Evolutionary conservation across 2,113 vertebrate species (phyloP).

Genomic region (Nerophis lumbriciformis): DNA sequence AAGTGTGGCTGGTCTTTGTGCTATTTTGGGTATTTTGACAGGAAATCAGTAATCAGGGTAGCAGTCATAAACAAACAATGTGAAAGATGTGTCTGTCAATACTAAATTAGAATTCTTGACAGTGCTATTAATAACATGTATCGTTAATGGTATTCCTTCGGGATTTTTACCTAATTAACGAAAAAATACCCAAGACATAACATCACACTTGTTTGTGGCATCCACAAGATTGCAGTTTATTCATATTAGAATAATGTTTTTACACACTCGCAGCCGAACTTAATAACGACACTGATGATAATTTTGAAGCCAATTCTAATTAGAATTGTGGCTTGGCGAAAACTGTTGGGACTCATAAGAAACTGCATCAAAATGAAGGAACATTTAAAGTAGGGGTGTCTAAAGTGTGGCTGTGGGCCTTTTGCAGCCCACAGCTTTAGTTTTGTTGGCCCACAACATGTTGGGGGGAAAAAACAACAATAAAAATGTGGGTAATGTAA

Average conservation of each 20-base stretch:
- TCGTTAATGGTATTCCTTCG: too few relatives aligned
- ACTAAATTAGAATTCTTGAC: neutral
- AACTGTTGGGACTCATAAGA: constrained; percentile 7
- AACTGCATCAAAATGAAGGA: neutral
- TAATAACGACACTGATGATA: constrained; percentile 4
- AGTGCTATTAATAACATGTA: neutral
- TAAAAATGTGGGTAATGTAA: too few relatives aligned
- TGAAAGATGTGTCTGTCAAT: neutral
- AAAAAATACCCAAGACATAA: too few relatives aligned
- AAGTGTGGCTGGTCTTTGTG: constrained; percentile 55
- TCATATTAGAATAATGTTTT: neutral
- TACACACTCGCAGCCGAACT: neutral
- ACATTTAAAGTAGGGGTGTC: neutral
- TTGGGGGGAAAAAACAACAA: too few relatives aligned
- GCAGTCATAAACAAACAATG: constrained; percentile 7
- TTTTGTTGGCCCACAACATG: too few relatives aligned
- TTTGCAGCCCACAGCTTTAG: too few relatives aligned
- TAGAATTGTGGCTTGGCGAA: constrained; percentile 5
- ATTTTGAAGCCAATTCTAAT: constrained; percentile 7
- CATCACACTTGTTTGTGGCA: too few relatives aligned
- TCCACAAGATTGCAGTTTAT: too few relatives aligned
- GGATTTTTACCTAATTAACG: too few relatives aligned
- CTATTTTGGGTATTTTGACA: neutral
- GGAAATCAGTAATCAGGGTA: neutral
- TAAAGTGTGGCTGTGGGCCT: too few relatives aligned